Base-by-base conservation (phyloP, 2,113 vertebrate species). In the Petrocephalus microphthalmus region DNA sequence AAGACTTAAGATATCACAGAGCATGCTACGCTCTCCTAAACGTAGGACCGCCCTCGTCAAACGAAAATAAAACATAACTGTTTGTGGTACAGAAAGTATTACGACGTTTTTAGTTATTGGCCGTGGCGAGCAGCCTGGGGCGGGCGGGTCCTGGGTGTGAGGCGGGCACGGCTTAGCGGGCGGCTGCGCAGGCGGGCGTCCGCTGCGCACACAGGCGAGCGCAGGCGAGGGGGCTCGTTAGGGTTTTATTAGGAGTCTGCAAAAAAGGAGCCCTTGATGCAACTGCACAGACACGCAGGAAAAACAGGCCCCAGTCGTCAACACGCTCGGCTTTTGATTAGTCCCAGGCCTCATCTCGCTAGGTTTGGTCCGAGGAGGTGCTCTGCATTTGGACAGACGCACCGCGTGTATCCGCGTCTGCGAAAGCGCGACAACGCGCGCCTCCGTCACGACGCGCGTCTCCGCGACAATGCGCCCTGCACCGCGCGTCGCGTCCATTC, bases 181-280 rank as follows among this genome's bases (percentile, higher is more conserved):
- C 81, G 81, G 45, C 81, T 19, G 8, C 74, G 42, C 29, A 45
- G 42, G 52, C 86, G 52, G 20, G 47, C 83, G 22, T 29, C 7
- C 29, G 84, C 52, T 33, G 51, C 4, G 84, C 25, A 37, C 51
- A 52, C 33, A 25, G 90, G 84, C 29, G 33, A 88, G 52, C 37
- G 17, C n/a, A 60, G 20, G 74, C 45, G 81, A 67, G 91, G 60
- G 91, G 92, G 91, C 93, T 94, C 94, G 95, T 95, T 95, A 95
- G 93, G 92, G 90, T 92, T 95, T 95, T 95, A 95, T 95, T 95
- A 94, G 94, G 93, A 89, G 89, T 45, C 86, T 91, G 93, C 92
- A 91, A 91, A 42, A 42, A 78, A 93, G 92, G 91, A 94, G 91
- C 90, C 89, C 53, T 91, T 92, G 92, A 89, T 94, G 93, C 93